Conservation (phyloP, 2,113 vertebrate genomes). For the Marmota flaviventris region DNA sequence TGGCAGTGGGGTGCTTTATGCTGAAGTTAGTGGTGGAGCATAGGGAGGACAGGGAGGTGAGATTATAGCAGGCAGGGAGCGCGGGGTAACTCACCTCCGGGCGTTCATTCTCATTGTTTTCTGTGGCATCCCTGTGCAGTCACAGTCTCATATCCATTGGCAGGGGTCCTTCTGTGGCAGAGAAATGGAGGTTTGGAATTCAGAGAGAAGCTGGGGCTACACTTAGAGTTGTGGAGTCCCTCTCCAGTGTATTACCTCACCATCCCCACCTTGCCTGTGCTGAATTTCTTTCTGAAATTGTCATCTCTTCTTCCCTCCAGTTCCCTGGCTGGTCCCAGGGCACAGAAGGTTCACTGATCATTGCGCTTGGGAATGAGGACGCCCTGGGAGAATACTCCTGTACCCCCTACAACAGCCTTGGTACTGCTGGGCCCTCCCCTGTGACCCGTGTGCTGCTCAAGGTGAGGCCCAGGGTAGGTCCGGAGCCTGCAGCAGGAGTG, state of each 20-base stretch:
- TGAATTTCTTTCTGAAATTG: not conserved
- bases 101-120: rapidly evolving
- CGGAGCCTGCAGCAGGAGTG: not conserved
- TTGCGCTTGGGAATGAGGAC: constrained; percentile 94
- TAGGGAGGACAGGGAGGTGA: not conserved
- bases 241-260: not conserved
- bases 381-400: constrained; percentile 95
- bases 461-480: constrained; percentile 83
- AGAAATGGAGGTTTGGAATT: not conserved
- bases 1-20: not conserved
- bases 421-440: constrained; percentile 93
- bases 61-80: not conserved
- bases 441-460: constrained; percentile 94
- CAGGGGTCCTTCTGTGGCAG: not conserved
- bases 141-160: not conserved
- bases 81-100: rapidly evolving
- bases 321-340: constrained; percentile 95
- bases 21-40: not conserved
- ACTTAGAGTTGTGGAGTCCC: not conserved
- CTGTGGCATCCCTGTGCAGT: not conserved
- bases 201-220: not conserved
- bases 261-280: not conserved
- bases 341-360: constrained; percentile 93
- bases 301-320: constrained; percentile 82
- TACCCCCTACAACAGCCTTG: constrained; percentile 96